Conservation (phyloP, 2,888 invertebrate species). For the Sphinx pinastri region DNA sequence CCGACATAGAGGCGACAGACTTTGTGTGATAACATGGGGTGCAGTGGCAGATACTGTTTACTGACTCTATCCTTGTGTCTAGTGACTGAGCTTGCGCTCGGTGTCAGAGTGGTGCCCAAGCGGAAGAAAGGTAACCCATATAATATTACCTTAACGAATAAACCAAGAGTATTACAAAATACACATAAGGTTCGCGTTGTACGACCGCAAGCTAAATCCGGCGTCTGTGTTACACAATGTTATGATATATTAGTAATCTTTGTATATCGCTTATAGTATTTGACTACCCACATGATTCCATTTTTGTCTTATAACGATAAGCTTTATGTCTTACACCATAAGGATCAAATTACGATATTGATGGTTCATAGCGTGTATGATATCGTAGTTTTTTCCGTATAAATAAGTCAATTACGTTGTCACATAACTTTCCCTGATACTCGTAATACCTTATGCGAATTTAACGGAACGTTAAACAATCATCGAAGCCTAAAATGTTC, state of each 20-base stretch:
- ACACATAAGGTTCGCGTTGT: conserved; percentile 24
- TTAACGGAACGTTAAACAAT: conserved; percentile 26
- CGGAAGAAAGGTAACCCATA: conserved; percentile 83
- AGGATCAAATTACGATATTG: conserved; percentile 14
- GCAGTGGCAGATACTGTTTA: conserved; percentile 80
- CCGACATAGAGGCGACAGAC: conserved; percentile 51
- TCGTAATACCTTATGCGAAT: conserved; percentile 14
- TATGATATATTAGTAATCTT: conserved; percentile 36
- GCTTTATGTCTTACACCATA: conserved; percentile 4
- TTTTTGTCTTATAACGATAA: neutral
- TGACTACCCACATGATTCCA: conserved; percentile 22
- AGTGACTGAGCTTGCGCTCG: conserved; percentile 79
- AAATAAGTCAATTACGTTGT: conserved; percentile 11
- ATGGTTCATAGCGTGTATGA: neutral
- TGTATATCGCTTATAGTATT: conserved; percentile 14
- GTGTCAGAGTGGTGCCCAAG: conserved; percentile 83
- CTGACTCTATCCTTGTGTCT: conserved; percentile 80
- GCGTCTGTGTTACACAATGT: conserved; percentile 41
- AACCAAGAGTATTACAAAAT: conserved; percentile 24
- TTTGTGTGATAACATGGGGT: conserved; percentile 76
- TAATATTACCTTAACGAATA: conserved; percentile 19
- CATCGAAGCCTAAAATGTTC: conserved; percentile 25
- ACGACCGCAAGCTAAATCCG: conserved; percentile 26
- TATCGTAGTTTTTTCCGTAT: conserved; percentile 18
- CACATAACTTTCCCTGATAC: conserved; percentile 21